Percentiles rank a stretch among this genome's conserved stretches.
Evolutionary conservation across 2,797 vertebrate species (phyloP).

Genomic region (Setipinna tenuifilis): DNA sequence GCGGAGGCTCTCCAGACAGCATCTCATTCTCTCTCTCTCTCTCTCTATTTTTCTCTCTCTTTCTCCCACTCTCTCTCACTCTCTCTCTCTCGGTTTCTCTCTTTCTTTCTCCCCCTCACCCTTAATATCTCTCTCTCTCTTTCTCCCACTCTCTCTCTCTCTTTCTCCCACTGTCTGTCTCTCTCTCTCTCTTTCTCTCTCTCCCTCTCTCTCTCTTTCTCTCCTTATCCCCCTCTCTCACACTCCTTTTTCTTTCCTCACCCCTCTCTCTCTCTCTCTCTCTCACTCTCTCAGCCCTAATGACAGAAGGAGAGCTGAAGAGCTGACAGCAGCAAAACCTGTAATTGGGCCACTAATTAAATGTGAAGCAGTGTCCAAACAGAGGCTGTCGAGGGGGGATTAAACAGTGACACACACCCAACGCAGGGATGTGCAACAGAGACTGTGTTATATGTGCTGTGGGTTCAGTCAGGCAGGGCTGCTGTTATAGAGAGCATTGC

Average conservation of each 20-base stretch:
- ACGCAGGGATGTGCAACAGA: background rate
- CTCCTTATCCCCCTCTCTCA: background rate
- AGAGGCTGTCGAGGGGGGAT: constrained; percentile 70
- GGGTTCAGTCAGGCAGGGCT: too few relatives aligned
- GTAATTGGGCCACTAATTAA: constrained; percentile 88
- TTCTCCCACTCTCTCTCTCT: background rate
- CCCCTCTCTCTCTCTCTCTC: too few relatives aligned
- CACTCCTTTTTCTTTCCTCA: too few relatives aligned
- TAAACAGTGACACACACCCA: constrained; percentile 72
- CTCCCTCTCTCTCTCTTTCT: constrained; percentile 1
- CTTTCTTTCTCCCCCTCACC: background rate
- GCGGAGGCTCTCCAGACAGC: constrained; percentile 1
- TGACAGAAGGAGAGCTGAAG: constrained; percentile 52
- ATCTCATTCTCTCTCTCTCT: constrained; percentile 14
- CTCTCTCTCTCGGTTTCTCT: constrained; percentile 13
- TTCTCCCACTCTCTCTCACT: background rate
- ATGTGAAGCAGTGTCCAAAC: constrained; percentile 77
- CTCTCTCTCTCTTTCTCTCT: background rate
- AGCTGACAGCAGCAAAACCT: constrained; percentile 70
- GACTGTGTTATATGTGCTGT: background rate
- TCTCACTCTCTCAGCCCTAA: constrained; percentile 34
- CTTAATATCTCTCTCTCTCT: background rate
- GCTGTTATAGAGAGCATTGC: too few relatives aligned
- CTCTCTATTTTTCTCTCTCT: constrained; percentile 3
- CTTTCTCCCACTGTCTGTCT: background rate